phyloP scores from a whole-genome alignment of 2,797 vertebrate genomes.

The Antrozous pallidus region DNA sequence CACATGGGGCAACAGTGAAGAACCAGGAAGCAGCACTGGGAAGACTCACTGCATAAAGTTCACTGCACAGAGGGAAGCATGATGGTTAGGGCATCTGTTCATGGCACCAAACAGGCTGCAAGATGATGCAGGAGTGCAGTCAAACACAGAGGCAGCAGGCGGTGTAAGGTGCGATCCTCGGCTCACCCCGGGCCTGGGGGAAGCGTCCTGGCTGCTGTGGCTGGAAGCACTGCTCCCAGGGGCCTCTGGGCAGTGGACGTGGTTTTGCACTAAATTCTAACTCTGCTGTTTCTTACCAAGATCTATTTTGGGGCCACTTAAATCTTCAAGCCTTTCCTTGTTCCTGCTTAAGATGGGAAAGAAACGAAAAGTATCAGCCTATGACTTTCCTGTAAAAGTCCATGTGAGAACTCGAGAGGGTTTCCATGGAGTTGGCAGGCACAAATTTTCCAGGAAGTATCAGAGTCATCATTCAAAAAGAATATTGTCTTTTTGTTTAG shows the following conservation, averaged over 20 bases:
- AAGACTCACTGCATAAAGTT: fast-evolving
- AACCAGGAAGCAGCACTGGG: not conserved
- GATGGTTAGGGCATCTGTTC: too few relatives aligned
- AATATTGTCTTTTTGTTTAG: not conserved
- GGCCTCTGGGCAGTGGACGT: fast-evolving
- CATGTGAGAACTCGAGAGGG: not conserved
- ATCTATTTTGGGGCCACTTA: fast-evolving
- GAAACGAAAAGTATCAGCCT: not conserved
- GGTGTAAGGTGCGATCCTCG: fast-evolving
- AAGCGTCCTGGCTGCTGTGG: fast-evolving
- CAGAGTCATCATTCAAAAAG: not conserved
- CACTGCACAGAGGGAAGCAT: fast-evolving
- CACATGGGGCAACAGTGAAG: not conserved
- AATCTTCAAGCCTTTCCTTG: not conserved
- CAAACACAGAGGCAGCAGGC: not conserved
- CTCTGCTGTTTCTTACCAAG: not conserved
- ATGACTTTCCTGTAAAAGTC: not conserved
- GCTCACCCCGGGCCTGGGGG: too few relatives aligned
- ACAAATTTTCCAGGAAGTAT: not conserved
- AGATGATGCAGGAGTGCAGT: not conserved
- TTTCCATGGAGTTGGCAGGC: fast-evolving
- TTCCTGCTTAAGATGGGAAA: not conserved
- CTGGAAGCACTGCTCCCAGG: not conserved
- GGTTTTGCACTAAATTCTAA: not conserved
- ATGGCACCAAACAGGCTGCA: not conserved